A percentile compares a stretch with the other conserved stretches of the same genome.
phyloP scores from a whole-genome alignment of 2,113 vertebrate species.

The Todiramphus chloris region DNA sequence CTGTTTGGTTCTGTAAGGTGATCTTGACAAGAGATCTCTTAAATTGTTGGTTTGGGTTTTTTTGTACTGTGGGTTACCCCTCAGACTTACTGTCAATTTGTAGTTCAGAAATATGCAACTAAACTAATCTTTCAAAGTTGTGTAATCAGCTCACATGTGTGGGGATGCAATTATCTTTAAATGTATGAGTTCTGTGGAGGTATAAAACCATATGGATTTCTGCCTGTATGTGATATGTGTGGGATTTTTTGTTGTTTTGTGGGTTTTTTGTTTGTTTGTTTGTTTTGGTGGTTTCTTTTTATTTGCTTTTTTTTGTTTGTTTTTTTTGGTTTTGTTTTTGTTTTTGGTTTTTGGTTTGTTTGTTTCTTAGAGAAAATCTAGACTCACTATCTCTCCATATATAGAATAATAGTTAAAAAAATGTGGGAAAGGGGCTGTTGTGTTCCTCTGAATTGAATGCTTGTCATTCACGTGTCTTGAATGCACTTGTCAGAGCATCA shows the following conservation, averaged over 20 bases:
- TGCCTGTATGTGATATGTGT: not conserved
- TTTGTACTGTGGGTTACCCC: not conserved
- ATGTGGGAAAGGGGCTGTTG: rapidly evolving
- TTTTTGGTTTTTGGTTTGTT: not conserved
- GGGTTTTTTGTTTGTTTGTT: no score
- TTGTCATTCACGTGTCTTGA: not conserved
- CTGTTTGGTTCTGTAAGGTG: not conserved
- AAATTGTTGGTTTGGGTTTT: not conserved
- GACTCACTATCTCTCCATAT: not conserved
- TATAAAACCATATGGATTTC: not conserved
- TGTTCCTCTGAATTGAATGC: not conserved
- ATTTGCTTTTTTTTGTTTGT: no score
- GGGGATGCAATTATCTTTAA: not conserved
- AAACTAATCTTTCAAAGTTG: not conserved
- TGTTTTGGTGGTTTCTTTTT: no score
- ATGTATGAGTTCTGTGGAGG: not conserved
- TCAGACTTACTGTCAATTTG: not conserved
- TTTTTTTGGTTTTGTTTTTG: no score
- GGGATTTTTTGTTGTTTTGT: not conserved
- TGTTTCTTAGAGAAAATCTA: not conserved
- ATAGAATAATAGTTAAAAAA: not conserved
- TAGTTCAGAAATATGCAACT: not conserved
- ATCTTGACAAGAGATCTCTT: not conserved
- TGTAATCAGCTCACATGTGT: not conserved
- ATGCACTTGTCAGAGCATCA: rapidly evolving